Evolutionary conservation across 2,113 vertebrate species (phyloP).

Genomic region (Xyliphius kryptos): DNA sequence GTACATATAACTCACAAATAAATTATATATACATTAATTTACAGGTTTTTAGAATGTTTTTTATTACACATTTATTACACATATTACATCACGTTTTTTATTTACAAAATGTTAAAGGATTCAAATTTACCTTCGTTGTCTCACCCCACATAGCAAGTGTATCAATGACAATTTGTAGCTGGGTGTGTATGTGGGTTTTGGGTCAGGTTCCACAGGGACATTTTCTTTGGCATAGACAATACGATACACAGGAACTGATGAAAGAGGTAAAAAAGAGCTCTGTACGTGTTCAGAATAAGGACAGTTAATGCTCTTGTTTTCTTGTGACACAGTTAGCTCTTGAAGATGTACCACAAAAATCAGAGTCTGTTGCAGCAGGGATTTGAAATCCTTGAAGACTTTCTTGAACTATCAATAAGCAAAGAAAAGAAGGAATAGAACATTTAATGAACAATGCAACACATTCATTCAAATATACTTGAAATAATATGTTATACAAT

Average conservation of each 20-base stretch:
- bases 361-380: constrained; percentile 58
- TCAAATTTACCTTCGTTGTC: constrained; percentile 36
- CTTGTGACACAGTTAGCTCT: constrained; percentile 45
- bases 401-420: constrained; percentile 54
- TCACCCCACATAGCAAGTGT: constrained; percentile 40
- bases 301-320: background rate
- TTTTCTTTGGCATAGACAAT: background rate
- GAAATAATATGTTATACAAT: too few relatives aligned
- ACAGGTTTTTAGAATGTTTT: too few relatives aligned
- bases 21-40: too few relatives aligned
- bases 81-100: too few relatives aligned
- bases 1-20: too few relatives aligned
- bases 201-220: constrained; percentile 7
- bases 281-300: background rate
- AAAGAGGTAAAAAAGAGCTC: background rate
- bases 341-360: constrained; percentile 64
- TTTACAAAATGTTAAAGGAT: background rate
- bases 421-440: background rate
- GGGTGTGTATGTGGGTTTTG: background rate
- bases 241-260: constrained; percentile 7
- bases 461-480: too few relatives aligned
- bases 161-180: constrained; percentile 23
- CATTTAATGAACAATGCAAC: too few relatives aligned
- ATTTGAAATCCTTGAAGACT: constrained; percentile 54
- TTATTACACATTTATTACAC: too few relatives aligned